Base-by-base conservation (phyloP, 2,888 invertebrate genomes). In the Xylophagus ater region DNA sequence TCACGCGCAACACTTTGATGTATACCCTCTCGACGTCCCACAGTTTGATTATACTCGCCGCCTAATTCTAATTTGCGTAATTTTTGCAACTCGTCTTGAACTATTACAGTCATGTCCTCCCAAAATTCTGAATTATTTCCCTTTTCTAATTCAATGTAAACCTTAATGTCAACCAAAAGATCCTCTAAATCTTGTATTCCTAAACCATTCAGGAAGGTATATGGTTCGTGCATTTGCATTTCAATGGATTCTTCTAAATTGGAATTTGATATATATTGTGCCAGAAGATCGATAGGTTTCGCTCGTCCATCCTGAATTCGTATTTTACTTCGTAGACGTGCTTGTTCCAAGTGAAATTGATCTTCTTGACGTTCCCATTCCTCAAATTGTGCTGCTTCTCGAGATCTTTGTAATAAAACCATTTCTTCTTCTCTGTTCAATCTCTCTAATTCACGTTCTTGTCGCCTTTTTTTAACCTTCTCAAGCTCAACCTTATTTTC, bases 171-270 rank as follows among this genome's bases (percentile, higher is more conserved):
- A 51, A 87, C 96, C 1, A 94, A 72, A 12, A 98, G 68, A 67
- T 98, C 98, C 60, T 98, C 97, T 15, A 97, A 69, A 62, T 98
- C 97, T 49, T 81, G 79, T 5, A 84, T 74, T 12, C 83, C 81
- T 40, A 97, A 69, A 0, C 96, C 94, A 57, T 90, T 87, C 1
- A 98, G 72, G 59, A 93, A 93, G 0, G 87, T 86, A 59, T 96
- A 93, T 0, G 98, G 97, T 60, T 98, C 96, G 58, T 94, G 92
- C 88, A 98, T 90, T 66, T 97, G 92, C 88, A 98, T 90, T 68
- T 97, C 96, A 17, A 96, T 81, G 1, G 92, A 87, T 53, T 93
- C 85, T 36, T 87, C 86, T 48, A 82, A 75, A 52, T 87, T 85
- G 54, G 92, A 87, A 1, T 86, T 83, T 58, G 86, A 85, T 40